Conservation (phyloP, 2,888 invertebrate genomes). For the Ernsta delagoae region DNA sequence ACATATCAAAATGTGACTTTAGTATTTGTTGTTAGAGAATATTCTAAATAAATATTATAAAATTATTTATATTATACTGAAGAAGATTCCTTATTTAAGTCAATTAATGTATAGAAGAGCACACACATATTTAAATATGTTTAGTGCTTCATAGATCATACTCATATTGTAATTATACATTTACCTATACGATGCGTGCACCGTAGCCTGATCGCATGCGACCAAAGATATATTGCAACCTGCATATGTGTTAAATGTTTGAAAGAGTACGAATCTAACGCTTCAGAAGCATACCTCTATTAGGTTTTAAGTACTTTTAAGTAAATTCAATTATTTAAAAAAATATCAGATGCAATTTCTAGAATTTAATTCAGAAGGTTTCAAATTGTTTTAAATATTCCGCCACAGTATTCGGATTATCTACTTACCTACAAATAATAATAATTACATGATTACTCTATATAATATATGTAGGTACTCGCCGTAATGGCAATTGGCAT, state of each 20-base stretch:
- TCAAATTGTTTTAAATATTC: no score
- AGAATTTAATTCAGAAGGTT: no score
- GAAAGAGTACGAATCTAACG: conserved; percentile 20
- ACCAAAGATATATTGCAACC: conserved; percentile 12
- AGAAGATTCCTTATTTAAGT: conserved; percentile 82
- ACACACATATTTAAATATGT: conserved; percentile 51
- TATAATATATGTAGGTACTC: no score
- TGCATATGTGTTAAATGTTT: conserved; percentile 10
- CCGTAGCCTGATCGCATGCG: neutral
- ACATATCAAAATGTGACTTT: conserved; percentile 76
- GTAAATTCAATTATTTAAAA: no score
- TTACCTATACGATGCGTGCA: neutral
- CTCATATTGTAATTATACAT: conserved; percentile 4
- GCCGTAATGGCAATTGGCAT: no score
- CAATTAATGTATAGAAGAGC: conserved; percentile 74
- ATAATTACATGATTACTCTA: no score
- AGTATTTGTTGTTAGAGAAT: conserved; percentile 60
- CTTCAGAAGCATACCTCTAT: conserved; percentile 37
- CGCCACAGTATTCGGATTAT: no score
- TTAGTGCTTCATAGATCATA: conserved; percentile 56
- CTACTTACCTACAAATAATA: no score
- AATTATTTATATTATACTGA: conserved; percentile 62
- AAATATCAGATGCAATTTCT: no score
- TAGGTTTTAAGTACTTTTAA: conserved; percentile 29
- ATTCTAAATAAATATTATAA: conserved; percentile 44